A percentile compares a stretch with the other conserved stretches of the same genome.
These are phyloP conservation scores for Drosophila kohkoa DNA, from an alignment of 1,140 invertebrate genomes.

Conservation along the genomic window DNA sequence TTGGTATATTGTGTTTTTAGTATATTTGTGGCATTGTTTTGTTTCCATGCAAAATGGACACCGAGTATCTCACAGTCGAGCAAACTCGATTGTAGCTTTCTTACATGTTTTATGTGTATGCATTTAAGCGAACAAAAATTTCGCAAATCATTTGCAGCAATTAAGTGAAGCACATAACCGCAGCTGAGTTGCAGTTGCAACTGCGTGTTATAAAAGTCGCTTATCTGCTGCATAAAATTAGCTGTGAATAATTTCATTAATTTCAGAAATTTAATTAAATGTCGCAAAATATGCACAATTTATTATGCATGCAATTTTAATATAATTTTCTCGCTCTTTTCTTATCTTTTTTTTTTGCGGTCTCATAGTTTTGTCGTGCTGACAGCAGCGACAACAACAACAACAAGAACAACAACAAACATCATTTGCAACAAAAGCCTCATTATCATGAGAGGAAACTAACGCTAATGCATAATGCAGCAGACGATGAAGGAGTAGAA, in stretches of 20 bases:
- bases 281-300: conserved; percentile 29
- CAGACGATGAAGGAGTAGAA: not conserved
- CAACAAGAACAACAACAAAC: conserved; percentile 41
- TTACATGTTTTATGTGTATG: conserved; percentile 12
- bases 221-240: conserved; percentile 16
- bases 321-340: conserved; percentile 21
- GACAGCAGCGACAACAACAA: conserved; percentile 60
- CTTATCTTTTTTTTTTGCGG: not conserved
- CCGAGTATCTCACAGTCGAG: too few species aligned
- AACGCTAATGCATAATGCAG: not conserved
- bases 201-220: not conserved
- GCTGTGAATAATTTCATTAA: conserved; percentile 27
- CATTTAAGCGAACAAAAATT: conserved; percentile 23
- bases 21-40: too few species aligned
- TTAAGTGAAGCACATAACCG: conserved; percentile 32
- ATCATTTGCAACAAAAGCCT: conserved; percentile 27
- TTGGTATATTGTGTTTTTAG: too few species aligned
- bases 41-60: too few species aligned
- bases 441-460: conserved; percentile 45
- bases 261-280: conserved; percentile 55
- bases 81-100: too few species aligned
- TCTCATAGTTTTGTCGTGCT: conserved; percentile 54
- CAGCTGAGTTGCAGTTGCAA: not conserved
- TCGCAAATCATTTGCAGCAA: conserved; percentile 12
- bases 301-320: conserved; percentile 42